Base-by-base conservation (phyloP, 1,140 invertebrate species). In the Archivesica marissinica region DNA sequence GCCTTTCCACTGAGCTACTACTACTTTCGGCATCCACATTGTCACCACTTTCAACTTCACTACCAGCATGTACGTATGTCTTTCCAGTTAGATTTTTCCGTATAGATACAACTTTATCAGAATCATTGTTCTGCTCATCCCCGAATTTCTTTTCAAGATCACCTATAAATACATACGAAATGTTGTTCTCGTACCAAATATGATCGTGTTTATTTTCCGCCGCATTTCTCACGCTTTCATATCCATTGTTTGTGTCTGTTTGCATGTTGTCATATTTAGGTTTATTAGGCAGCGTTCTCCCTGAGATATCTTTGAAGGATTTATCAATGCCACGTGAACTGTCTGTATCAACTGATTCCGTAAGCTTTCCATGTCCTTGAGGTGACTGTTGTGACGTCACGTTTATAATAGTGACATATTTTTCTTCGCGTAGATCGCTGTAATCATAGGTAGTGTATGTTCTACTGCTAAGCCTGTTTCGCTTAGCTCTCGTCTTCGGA, bases 331-430 rank as follows among this genome's bases (percentile, higher is more conserved):
- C 25, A 77, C 15, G 20, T 4, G 13, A 33, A 13, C 2, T 2
- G 23, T 13, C 2, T 76, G 54, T 7, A n/a, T 1, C 11, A 13
- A 2, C 9, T 41, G 25, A 35, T 39, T 77, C 50, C 35, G 35
- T 54, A 20, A 41, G 15, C 11, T 7, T 30, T 35, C 41, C 35
- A 28, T 41, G 59, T 23, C 30, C 17, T 0, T 38, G 11, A 2
- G 44, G 17, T 25, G 66, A 28, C 3, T 41, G 4, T 23, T 52
- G 33, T 41, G 56, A 77, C 38, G 33, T 77, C 75, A 77, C 75
- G 47, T 77, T 41, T n/a, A 77, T 77, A 17, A 77, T 61, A 23
- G 75, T 61, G n/a, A 77, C 75, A 39, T 77, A 59, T 47, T 77
- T 77, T 33, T 72, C 68, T 2, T 77, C 54, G 23, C 54, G 47